Evolutionary conservation across 1,140 invertebrate species (phyloP).

Genomic region (Palaemon carinicauda): DNA sequence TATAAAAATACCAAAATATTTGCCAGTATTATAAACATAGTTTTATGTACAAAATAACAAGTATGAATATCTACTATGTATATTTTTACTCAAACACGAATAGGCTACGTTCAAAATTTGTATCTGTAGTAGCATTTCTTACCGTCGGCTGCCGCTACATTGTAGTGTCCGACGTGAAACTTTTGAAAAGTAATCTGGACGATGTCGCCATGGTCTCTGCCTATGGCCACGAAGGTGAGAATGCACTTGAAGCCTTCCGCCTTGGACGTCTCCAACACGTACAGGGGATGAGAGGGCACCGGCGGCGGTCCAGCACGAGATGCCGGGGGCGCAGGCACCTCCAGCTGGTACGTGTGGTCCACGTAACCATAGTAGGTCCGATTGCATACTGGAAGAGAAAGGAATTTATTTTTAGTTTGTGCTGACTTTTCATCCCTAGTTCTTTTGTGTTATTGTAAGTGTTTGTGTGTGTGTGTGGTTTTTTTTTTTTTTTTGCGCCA

Average conservation of each 20-base stretch:
- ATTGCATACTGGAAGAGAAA: constrained; percentile 76
- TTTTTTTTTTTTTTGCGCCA: no score
- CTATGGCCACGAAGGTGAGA: constrained; percentile 31
- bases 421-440: neutral
- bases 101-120: neutral
- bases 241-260: constrained; percentile 34
- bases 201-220: constrained; percentile 34
- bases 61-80: no score
- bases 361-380: constrained; percentile 81
- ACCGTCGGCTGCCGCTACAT: constrained; percentile 17
- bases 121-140: neutral
- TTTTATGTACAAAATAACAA: no score
- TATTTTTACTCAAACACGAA: neutral
- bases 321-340: constrained; percentile 73
- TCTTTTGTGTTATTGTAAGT: no score
- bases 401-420: neutral
- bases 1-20: no score
- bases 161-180: constrained; percentile 39
- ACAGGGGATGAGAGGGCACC: neutral
- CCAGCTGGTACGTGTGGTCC: constrained; percentile 79
- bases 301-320: constrained; percentile 6
- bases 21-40: no score
- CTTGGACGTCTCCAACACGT: neutral
- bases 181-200: constrained; percentile 37
- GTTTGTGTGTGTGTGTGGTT: no score